Evolutionary conservation across 2,888 invertebrate genomes (phyloP).

Genomic region (Stegophylla sp.): DNA sequence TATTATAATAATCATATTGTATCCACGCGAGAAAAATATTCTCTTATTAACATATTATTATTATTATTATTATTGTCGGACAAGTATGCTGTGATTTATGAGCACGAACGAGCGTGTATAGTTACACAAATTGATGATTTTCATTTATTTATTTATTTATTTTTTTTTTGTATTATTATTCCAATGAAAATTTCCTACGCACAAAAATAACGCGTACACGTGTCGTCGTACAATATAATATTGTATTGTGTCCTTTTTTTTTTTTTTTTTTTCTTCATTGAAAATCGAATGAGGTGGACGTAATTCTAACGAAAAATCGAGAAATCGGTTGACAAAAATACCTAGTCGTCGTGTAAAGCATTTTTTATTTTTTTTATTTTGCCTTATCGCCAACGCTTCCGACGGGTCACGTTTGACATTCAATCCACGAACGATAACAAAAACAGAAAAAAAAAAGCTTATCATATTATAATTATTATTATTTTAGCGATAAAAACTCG

Average conservation of each 20-base stretch:
- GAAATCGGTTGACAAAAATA: background rate
- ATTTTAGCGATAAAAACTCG: slow-evolving; percentile 55
- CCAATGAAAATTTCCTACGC: no score
- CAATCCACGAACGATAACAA: slow-evolving; percentile 52
- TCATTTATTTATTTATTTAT: no score
- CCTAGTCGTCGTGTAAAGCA: background rate
- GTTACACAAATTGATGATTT: no score
- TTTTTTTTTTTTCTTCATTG: background rate
- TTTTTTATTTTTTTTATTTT: background rate
- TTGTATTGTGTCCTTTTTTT: background rate
- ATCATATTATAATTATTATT: slow-evolving; percentile 41
- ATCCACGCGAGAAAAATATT: background rate
- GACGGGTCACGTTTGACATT: slow-evolving; percentile 58
- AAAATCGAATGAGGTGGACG: background rate
- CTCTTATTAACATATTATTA: no score
- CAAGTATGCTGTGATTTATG: no score
- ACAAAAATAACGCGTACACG: no score
- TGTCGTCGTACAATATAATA: no score
- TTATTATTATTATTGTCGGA: no score
- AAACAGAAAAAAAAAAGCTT: slow-evolving; percentile 11
- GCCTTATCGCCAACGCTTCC: slow-evolving; percentile 56
- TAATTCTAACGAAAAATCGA: slow-evolving; percentile 14
- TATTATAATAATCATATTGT: no score
- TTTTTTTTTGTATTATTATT: no score
- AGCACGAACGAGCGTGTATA: no score